Evolutionary conservation across 2,797 vertebrate genomes (phyloP).

Genomic region (Rhadinocentrus ornatus): DNA sequence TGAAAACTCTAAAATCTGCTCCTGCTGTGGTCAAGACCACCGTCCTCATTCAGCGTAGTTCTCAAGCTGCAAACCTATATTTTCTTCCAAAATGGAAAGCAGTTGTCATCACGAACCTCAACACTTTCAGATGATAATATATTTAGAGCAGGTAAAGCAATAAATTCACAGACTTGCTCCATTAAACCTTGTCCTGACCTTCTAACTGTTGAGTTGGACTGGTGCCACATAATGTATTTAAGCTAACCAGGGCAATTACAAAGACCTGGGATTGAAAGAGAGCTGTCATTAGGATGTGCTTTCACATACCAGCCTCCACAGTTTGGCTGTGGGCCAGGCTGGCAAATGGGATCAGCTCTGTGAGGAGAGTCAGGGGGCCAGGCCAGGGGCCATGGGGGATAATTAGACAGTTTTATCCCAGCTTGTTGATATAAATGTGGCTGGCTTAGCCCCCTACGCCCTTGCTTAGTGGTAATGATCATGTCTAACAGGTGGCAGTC

Average conservation of each 20-base stretch:
- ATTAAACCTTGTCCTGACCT: constrained; percentile 77
- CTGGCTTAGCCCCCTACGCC: constrained; percentile 88
- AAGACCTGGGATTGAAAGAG: constrained; percentile 85
- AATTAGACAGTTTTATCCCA: constrained; percentile 95
- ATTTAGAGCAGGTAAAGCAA: constrained; percentile 62
- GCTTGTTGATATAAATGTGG: constrained; percentile 99
- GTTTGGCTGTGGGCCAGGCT: constrained; percentile 86
- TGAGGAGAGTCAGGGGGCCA: constrained; percentile 85
- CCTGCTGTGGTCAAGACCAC: constrained; percentile 1
- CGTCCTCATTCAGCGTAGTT: not conserved
- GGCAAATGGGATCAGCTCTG: constrained; percentile 84
- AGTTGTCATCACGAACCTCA: constrained; percentile 38
- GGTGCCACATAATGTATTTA: constrained; percentile 85
- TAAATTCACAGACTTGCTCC: constrained; percentile 57
- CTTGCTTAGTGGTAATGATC: constrained; percentile 89
- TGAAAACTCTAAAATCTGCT: not conserved
- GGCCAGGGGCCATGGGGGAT: constrained; percentile 88
- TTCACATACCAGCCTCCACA: constrained; percentile 88
- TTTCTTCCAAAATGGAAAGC: constrained; percentile 34
- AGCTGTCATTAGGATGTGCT: constrained; percentile 88
- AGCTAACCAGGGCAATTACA: constrained; percentile 89
- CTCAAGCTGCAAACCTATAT: constrained; percentile 15
- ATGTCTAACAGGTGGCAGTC: constrained; percentile 95
- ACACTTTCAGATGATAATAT: constrained; percentile 42
- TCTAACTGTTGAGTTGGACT: constrained; percentile 70